phyloP scores from a whole-genome alignment of 2,888 invertebrate species.

The Phaedon cochleariae region DNA sequence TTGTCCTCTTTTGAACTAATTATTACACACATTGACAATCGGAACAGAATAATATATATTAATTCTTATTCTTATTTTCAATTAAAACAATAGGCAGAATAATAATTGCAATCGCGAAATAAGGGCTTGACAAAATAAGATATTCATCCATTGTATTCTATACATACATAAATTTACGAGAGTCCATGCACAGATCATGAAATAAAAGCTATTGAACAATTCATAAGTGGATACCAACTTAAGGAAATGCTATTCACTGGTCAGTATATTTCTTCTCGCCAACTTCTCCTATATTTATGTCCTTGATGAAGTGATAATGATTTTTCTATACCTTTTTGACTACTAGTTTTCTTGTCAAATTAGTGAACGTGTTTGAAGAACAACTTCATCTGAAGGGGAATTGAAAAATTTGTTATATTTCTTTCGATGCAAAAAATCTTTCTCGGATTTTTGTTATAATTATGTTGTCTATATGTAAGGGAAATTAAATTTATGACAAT shows the following conservation, averaged over 20 bases:
- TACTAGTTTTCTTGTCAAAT: too few relatives aligned
- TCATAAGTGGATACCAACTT: neutral
- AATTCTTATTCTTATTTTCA: conserved; percentile 45
- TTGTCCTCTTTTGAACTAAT: conserved; percentile 40
- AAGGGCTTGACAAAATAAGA: conserved; percentile 45
- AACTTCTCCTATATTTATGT: too few relatives aligned
- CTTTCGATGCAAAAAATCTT: too few relatives aligned
- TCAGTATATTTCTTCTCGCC: neutral
- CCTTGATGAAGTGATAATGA: too few relatives aligned
- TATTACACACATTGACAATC: conserved; percentile 43
- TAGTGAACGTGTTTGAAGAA: too few relatives aligned
- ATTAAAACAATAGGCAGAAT: conserved; percentile 45
- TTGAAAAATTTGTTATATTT: too few relatives aligned
- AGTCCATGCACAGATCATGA: conserved; percentile 29
- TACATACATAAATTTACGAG: conserved; percentile 41
- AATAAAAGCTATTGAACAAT: conserved; percentile 1
- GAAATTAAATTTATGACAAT: too few relatives aligned
- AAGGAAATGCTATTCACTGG: neutral
- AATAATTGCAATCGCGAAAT: conserved; percentile 42
- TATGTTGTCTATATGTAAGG: too few relatives aligned
- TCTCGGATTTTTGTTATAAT: too few relatives aligned
- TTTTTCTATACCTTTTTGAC: too few relatives aligned
- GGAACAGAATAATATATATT: conserved; percentile 42
- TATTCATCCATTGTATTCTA: conserved; percentile 43
- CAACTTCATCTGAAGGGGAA: too few relatives aligned